phyloP scores from a whole-genome alignment of 2,888 invertebrate species.

The Spodoptera picta region DNA sequence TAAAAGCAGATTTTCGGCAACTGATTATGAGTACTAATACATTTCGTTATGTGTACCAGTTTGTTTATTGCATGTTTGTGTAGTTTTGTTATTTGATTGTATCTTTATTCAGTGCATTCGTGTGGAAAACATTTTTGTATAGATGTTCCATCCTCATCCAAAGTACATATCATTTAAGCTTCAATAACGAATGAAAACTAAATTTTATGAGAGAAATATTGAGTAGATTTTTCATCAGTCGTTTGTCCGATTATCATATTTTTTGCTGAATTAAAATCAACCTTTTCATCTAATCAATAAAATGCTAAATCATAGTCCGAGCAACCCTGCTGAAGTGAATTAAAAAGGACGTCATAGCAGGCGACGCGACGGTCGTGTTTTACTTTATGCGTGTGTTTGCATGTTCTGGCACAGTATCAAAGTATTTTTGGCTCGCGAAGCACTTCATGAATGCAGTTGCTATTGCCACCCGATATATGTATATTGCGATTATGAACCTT shows the following conservation, averaged over 20 bases:
- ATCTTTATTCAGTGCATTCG: conserved; percentile 1
- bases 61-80: conserved; percentile 63
- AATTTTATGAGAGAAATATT: too few relatives aligned
- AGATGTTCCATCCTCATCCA: too few relatives aligned
- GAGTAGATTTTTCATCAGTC: neutral
- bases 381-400: conserved; percentile 76
- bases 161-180: too few relatives aligned
- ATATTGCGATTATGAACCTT: conserved; percentile 66
- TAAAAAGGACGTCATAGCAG: conserved; percentile 64
- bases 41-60: conserved; percentile 64
- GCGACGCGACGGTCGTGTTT: conserved; percentile 44
- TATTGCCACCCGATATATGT: conserved; percentile 71
- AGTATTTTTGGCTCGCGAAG: conserved; percentile 84
- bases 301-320: conserved; percentile 11
- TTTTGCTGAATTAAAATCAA: neutral
- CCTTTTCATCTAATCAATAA: conserved; percentile 22
- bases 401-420: conserved; percentile 84
- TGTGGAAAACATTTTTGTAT: neutral
- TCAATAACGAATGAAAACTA: too few relatives aligned
- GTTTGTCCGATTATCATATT: neutral
- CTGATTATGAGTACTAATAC: conserved; percentile 75
- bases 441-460: conserved; percentile 82
- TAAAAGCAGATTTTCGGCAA: conserved; percentile 78
- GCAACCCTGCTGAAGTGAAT: conserved; percentile 52
- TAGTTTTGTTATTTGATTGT: conserved; percentile 38